These are phyloP conservation scores for Coranthus polyacanthus DNA, from an alignment of 2,797 vertebrate species.

Conservation along the genomic window DNA sequence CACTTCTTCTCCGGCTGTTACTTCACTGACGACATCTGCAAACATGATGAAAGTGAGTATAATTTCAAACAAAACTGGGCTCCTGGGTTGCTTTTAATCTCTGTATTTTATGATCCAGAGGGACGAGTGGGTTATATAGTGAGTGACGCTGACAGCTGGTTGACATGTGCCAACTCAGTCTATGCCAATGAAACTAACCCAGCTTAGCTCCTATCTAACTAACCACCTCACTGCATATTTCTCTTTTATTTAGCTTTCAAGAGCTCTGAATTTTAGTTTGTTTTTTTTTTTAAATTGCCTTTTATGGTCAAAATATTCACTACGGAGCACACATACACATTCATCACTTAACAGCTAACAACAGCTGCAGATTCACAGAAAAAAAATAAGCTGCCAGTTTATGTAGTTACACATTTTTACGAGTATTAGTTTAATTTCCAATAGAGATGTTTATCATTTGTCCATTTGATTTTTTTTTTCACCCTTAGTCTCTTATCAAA, in stretches of 20 bases:
- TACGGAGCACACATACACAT: neutral
- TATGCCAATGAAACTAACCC: neutral
- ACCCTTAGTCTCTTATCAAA: neutral
- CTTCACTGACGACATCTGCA: slow-evolving; percentile 43
- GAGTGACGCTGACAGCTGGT: slow-evolving; percentile 17
- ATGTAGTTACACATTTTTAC: neutral
- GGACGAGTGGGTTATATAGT: neutral
- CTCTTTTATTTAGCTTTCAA: neutral
- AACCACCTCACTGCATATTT: neutral
- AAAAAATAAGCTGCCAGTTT: neutral
- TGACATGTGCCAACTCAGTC: slow-evolving; percentile 9
- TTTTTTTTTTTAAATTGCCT: too few species aligned
- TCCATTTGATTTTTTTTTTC: slow-evolving; percentile 13
- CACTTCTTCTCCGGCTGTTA: slow-evolving; percentile 26
- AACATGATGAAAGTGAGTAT: slow-evolving; percentile 74
- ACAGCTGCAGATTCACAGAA: neutral
- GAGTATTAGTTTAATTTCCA: neutral
- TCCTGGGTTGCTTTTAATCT: neutral
- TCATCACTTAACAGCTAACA: neutral
- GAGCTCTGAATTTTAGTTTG: neutral
- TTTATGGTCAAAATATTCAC: slow-evolving; percentile 75
- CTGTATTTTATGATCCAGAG: neutral
- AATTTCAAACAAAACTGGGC: neutral
- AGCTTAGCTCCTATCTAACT: slow-evolving; percentile 7
- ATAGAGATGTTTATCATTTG: neutral